Conservation (phyloP, 1,140 invertebrate genomes). For the Oreohelix idahoensis region DNA sequence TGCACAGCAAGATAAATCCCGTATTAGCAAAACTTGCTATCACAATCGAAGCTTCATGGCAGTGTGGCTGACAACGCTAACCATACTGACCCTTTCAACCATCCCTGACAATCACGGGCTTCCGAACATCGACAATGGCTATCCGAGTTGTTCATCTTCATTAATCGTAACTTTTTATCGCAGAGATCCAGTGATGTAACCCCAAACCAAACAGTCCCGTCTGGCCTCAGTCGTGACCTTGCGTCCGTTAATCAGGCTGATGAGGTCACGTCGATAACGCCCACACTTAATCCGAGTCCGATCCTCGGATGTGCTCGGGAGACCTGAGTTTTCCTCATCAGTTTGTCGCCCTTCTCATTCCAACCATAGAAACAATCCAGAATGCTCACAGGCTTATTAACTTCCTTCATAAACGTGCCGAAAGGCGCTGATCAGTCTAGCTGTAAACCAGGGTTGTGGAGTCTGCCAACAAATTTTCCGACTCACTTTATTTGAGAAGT, state of each 20-base stretch:
- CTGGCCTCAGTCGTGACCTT: conserved; percentile 1
- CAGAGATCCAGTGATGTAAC: neutral
- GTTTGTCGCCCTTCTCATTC: neutral
- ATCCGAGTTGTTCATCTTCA: neutral
- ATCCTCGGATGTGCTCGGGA: neutral
- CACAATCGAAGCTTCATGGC: too few relatives aligned
- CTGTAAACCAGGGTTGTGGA: too few relatives aligned
- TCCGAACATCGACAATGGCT: neutral
- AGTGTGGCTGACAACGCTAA: neutral
- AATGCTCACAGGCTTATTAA: too few relatives aligned
- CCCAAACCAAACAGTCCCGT: neutral
- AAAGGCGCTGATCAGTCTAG: too few relatives aligned
- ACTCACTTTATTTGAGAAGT: too few relatives aligned
- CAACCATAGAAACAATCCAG: too few relatives aligned
- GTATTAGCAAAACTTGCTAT: too few relatives aligned
- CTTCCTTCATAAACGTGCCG: too few relatives aligned
- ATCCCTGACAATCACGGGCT: neutral
- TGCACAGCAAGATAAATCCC: too few relatives aligned
- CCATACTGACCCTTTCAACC: neutral
- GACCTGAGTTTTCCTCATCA: neutral
- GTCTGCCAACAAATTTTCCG: too few relatives aligned
- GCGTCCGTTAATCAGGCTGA: neutral
- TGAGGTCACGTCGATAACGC: conserved; percentile 7
- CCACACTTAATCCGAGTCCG: neutral
- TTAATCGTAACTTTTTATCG: neutral